These are phyloP conservation scores for Ariolimax columbianus DNA, from an alignment of 2,888 invertebrate genomes.

Conservation along the genomic window DNA sequence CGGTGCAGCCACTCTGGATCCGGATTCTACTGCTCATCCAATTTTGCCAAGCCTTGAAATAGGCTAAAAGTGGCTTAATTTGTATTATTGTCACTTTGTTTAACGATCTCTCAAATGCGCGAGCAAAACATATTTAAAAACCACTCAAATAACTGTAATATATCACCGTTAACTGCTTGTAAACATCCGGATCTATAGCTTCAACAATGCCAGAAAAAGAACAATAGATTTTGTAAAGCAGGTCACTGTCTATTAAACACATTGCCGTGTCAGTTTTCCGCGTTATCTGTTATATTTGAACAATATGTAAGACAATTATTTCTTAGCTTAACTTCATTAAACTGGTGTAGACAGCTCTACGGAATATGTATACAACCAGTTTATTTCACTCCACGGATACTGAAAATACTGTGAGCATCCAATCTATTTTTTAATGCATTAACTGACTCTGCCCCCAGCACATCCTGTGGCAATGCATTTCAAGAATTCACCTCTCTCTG, in stretches of 20 bases:
- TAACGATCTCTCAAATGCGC: neutral
- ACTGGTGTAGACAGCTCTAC: too few species aligned
- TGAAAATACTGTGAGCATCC: too few species aligned
- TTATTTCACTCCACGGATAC: too few species aligned
- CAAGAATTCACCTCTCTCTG: too few species aligned
- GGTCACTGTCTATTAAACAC: neutral
- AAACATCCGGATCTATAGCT: slow-evolving; percentile 5
- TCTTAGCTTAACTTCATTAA: too few species aligned
- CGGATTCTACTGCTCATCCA: neutral
- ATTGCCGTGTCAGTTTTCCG: neutral
- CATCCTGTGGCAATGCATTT: too few species aligned
- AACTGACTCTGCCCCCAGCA: too few species aligned
- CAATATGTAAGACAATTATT: too few species aligned
- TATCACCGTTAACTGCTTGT: neutral
- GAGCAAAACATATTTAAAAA: neutral
- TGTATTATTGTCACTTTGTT: neutral
- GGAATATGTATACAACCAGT: too few species aligned
- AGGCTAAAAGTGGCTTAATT: neutral
- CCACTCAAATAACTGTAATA: neutral
- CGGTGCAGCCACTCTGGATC: neutral
- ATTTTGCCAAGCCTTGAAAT: neutral
- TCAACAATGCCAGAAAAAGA: neutral
- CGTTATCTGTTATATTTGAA: too few species aligned
- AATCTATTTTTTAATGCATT: too few species aligned
- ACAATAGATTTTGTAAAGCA: neutral